Evolutionary conservation across 2,113 vertebrate species (phyloP).

Genomic region (Sebastes fasciatus): DNA sequence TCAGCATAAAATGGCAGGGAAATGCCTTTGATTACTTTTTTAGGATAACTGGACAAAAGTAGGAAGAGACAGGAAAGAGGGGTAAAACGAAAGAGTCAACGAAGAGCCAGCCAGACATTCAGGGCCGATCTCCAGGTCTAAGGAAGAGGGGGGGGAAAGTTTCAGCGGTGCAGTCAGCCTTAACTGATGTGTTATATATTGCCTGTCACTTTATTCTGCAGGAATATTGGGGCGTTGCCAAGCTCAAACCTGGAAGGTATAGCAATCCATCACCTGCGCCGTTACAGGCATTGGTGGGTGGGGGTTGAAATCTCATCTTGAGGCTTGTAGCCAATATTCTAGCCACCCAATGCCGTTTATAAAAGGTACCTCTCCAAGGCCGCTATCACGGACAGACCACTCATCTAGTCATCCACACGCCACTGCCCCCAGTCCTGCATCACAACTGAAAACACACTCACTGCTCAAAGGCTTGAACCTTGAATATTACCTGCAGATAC

Average conservation of each 20-base stretch:
- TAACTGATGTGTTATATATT: constrained; percentile 86
- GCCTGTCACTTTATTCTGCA: constrained; percentile 84
- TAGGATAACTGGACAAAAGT: constrained; percentile 1
- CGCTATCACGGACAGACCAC: constrained; percentile 62
- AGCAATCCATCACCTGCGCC: constrained; percentile 83
- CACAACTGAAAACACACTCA: constrained; percentile 41
- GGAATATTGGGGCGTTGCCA: constrained; percentile 85
- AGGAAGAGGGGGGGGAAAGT: constrained; percentile 46
- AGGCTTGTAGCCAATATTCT: constrained; percentile 80
- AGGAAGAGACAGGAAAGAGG: neutral
- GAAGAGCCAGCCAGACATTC: constrained; percentile 50
- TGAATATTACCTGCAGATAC: neutral
- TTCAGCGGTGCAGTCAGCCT: constrained; percentile 76
- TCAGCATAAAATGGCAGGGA: constrained; percentile 39
- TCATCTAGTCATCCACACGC: constrained; percentile 70
- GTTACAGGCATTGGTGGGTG: constrained; percentile 52
- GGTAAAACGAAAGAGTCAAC: constrained; percentile 25
- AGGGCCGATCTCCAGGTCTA: constrained; percentile 60
- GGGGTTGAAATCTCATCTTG: constrained; percentile 82
- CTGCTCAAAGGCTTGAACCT: neutral
- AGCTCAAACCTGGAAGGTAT: constrained; percentile 82
- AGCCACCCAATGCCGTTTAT: constrained; percentile 70
- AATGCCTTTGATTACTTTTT: constrained; percentile 44
- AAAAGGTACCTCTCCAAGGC: constrained; percentile 78
- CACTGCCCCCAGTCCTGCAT: constrained; percentile 47